Base-by-base conservation (phyloP, 2,797 vertebrate genomes). In the Hoplostethus atlanticus region DNA sequence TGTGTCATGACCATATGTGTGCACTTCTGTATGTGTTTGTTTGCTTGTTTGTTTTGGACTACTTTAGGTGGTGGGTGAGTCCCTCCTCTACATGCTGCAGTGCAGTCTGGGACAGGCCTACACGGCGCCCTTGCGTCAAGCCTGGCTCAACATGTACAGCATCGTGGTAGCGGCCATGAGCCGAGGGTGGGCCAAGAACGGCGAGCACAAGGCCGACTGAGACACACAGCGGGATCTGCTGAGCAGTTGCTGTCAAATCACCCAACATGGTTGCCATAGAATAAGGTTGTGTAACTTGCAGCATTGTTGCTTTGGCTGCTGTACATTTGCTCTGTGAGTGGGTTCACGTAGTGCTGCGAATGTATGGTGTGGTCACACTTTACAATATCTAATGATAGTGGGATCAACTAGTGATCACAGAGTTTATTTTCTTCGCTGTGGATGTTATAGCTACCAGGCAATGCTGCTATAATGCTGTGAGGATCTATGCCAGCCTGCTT, bases 81-180 rank as follows among this genome's bases (percentile, higher is more conserved):
- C 97, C 53, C 93, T 99, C 77, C 95, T 98, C 68, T 98, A 96
- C 90, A 97, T 98, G 96, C 92, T 98, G 92, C 97, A 98, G 92
- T 94, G 94, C 84, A 96, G 96, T 77, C 94, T 98, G 79, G 97
- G 97, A 25, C 89, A 95, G 4, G 93, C 93, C 73, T 98, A 98
- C 94, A 97, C 96, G 0, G 90, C 95, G 0, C 92, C 96, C 0
- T 64, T 94, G 61, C 92, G 85, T 71, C 96, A 96, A 63, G 97
- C 97, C 84, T 99, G 98, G 98, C 96, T 95, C 85, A 95, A 93
- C 86, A 96, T 99, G 91, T 99, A 97, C 12, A 81, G 80, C 84
- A 88, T 95, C 5, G 97, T 99, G 91, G 97, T 97, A 63, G 92
- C 93, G 54, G 94, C 96, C 87, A 98, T 98, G 97, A 96, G 83